A percentile compares a stretch with the other conserved stretches of the same genome.
Conservation (phyloP, 1,140 invertebrate genomes). For the Bathynomus jamesi region DNA sequence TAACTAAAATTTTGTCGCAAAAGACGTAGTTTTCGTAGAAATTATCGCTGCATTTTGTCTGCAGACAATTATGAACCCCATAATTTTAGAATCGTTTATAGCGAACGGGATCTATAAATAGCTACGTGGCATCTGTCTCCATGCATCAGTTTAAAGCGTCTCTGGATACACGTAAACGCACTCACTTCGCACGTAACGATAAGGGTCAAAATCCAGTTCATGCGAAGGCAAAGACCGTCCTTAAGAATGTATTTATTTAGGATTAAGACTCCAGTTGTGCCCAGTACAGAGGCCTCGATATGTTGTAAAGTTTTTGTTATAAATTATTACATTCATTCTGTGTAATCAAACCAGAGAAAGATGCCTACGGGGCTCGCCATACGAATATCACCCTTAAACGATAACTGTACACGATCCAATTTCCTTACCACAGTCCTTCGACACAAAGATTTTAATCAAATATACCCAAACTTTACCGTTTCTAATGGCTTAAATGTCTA, state of each 20-base stretch:
- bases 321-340: neutral
- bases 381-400: no score
- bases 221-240: neutral
- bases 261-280: neutral
- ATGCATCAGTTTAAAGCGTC: neutral
- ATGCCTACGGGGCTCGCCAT: no score
- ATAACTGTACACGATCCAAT: neutral
- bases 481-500: no score
- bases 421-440: neutral
- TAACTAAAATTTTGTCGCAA: no score
- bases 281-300: neutral
- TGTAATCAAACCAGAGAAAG: neutral
- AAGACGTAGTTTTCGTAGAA: no score
- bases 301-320: neutral
- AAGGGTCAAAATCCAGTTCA: neutral
- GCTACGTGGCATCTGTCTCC: neutral
- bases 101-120: neutral
- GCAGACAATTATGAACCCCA: no score
- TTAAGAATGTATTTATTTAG: neutral
- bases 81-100: no score
- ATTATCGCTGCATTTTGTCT: no score
- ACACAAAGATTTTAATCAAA: no score
- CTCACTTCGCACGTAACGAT: neutral
- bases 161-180: neutral
- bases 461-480: no score